Conservation (phyloP, 2,797 vertebrate species). For the Enteromius paludinosus region DNA sequence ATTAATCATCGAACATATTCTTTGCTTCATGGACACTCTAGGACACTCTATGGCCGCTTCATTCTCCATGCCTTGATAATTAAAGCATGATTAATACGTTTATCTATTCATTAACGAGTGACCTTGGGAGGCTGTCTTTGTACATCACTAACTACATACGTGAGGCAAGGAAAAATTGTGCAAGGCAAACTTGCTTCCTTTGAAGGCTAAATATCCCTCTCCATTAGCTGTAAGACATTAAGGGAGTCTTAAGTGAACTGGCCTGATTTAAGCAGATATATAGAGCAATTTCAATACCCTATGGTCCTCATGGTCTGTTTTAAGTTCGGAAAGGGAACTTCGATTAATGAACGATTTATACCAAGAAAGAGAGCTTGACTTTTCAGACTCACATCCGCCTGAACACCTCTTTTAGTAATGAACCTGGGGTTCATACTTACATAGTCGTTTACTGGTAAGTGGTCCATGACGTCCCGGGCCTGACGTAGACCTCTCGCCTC, state of each 20-base stretch:
- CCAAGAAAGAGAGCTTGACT: constrained; percentile 65
- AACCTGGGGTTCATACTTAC: constrained; percentile 80
- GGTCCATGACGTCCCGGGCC: constrained; percentile 85
- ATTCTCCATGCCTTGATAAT: constrained; percentile 74
- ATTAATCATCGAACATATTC: constrained; percentile 66
- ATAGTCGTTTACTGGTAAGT: constrained; percentile 88
- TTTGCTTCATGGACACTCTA: constrained; percentile 63
- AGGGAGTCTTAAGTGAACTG: constrained; percentile 82
- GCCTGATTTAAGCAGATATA: constrained; percentile 85
- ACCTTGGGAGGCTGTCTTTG: constrained; percentile 74
- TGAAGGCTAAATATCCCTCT: constrained; percentile 81
- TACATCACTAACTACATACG: constrained; percentile 60
- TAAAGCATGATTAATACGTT: constrained; percentile 75
- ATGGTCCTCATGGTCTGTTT: constrained; percentile 80
- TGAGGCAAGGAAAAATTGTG: constrained; percentile 63
- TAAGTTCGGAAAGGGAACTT: constrained; percentile 69
- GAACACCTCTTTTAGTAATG: constrained; percentile 57
- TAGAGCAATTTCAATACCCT: constrained; percentile 81
- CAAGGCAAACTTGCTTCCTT: constrained; percentile 75
- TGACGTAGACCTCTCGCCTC: constrained; percentile 79
- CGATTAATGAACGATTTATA: constrained; percentile 82
- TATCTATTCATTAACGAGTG: constrained; percentile 72
- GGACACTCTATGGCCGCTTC: constrained; percentile 60
- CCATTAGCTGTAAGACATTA: constrained; percentile 81
- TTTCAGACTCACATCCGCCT: constrained; percentile 54